Evolutionary conservation across 2,888 invertebrate species (phyloP).

Genomic region (Saturnia pavonia): DNA sequence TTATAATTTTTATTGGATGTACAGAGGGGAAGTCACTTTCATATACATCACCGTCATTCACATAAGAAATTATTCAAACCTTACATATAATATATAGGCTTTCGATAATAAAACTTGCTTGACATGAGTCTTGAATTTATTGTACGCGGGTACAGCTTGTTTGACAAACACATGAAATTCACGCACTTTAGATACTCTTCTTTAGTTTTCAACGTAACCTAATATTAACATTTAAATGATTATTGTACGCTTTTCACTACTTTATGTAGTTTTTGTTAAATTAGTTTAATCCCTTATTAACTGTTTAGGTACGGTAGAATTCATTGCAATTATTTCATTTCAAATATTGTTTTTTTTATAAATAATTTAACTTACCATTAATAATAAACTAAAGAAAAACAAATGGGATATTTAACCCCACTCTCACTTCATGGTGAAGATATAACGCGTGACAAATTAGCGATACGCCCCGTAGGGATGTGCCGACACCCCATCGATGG

Average conservation of each 20-base stretch:
- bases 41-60: too few species aligned
- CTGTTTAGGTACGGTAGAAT: background rate
- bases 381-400: background rate
- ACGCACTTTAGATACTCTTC: background rate
- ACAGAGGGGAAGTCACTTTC: too few species aligned
- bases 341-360: background rate
- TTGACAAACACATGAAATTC: background rate
- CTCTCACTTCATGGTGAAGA: conserved; percentile 20
- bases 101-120: too few species aligned
- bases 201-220: background rate
- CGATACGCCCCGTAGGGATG: conserved; percentile 51
- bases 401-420: conserved; percentile 7
- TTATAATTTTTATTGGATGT: too few species aligned
- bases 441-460: conserved; percentile 60
- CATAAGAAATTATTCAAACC: too few species aligned
- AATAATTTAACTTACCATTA: background rate
- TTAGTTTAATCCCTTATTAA: background rate
- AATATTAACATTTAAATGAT: background rate
- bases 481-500: conserved; percentile 42
- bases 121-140: too few species aligned
- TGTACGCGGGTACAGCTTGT: background rate
- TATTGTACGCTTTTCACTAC: background rate
- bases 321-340: background rate
- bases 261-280: background rate
- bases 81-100: too few species aligned